These are phyloP conservation scores for Rhogogaster chlorosoma DNA, from an alignment of 2,888 invertebrate genomes.

Conservation along the genomic window DNA sequence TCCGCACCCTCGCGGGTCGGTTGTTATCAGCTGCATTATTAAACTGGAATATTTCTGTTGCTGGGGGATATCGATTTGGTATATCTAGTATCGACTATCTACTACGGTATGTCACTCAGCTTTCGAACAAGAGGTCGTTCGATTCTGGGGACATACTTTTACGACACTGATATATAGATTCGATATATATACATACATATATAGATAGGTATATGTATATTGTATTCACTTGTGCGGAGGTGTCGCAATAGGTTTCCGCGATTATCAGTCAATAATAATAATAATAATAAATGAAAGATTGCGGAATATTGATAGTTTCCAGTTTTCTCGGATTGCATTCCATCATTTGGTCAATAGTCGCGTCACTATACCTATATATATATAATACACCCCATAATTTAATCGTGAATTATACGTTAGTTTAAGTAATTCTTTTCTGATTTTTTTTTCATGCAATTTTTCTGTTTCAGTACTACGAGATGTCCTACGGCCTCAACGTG, in stretches of 20 bases:
- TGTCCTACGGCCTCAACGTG: conserved; percentile 96
- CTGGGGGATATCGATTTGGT: conserved; percentile 32
- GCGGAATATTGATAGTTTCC: neutral
- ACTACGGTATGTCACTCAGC: conserved; percentile 4
- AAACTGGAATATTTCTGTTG: conserved; percentile 37
- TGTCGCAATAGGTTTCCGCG: neutral
- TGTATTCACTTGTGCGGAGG: neutral
- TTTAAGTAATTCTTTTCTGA: neutral
- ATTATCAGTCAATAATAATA: neutral
- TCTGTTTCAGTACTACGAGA: conserved; percentile 94
- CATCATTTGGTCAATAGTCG: neutral
- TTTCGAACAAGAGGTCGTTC: conserved; percentile 7
- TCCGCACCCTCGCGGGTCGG: conserved; percentile 21
- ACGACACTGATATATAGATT: neutral
- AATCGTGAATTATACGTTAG: neutral
- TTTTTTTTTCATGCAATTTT: conserved; percentile 50
- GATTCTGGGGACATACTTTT: conserved; percentile 10
- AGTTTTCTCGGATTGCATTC: neutral
- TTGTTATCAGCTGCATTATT: conserved; percentile 43
- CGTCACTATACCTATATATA: neutral
- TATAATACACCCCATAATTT: neutral
- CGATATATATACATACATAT: neutral
- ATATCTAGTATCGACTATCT: conserved; percentile 19
- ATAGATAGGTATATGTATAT: neutral
- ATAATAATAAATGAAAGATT: neutral